A percentile compares a stretch with the other conserved stretches of the same genome.
Evolutionary conservation across 2,888 invertebrate genomes (phyloP).

Genomic region (Tillus elongatus): DNA sequence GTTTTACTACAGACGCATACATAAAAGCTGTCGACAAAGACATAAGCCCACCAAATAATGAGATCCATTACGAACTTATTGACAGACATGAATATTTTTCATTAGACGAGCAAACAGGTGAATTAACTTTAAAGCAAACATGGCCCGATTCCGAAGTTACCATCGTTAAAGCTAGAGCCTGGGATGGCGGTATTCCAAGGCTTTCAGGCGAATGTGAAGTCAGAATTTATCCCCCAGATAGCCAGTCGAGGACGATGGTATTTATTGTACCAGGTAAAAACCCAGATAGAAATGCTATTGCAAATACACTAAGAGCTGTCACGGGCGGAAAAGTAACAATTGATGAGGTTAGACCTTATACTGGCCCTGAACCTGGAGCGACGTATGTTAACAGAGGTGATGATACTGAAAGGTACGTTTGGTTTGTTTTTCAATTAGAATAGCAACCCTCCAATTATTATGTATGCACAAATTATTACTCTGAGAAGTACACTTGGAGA

Average conservation of each 20-base stretch:
- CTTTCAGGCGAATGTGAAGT: conserved; percentile 63
- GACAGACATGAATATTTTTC: conserved; percentile 67
- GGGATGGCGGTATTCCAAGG: conserved; percentile 77
- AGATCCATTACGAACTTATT: conserved; percentile 73
- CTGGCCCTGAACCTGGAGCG: conserved; percentile 46
- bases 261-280: conserved; percentile 74
- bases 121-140: conserved; percentile 54
- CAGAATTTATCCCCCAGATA: conserved; percentile 69
- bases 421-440: no score
- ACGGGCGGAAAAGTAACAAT: conserved; percentile 74
- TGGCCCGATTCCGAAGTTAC: conserved; percentile 42
- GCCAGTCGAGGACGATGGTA: conserved; percentile 64
- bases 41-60: conserved; percentile 75
- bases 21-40: conserved; percentile 77
- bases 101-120: conserved; percentile 67
- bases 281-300: conserved; percentile 63
- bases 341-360: conserved; percentile 63
- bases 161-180: conserved; percentile 66
- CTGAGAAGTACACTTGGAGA: no score
- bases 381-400: conserved; percentile 44
- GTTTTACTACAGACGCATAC: conserved; percentile 65
- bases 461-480: no score
- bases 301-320: conserved; percentile 64
- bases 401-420: conserved; percentile 51
- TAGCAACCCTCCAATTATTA: no score